Percentiles rank a stretch among this genome's conserved stretches.
These are phyloP conservation scores for Stenchaetothrips biformis DNA, from an alignment of 2,888 invertebrate genomes.

Conservation along the genomic window DNA sequence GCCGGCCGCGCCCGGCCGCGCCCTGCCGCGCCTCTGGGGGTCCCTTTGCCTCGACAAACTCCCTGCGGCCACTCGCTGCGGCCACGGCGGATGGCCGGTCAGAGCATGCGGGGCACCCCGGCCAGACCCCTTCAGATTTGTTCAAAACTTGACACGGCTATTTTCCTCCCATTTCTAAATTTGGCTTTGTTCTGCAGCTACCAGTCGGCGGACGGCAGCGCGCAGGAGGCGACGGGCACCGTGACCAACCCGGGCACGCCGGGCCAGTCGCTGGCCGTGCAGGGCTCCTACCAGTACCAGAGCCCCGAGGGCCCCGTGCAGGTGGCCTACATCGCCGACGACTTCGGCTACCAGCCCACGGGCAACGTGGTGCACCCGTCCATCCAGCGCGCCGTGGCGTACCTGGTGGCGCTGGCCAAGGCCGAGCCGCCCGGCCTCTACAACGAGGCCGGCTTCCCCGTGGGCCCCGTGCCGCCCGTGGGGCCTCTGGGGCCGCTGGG, in stretches of 20 bases:
- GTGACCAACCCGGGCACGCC: conserved; percentile 13
- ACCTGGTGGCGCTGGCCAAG: not conserved
- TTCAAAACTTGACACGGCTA: no score
- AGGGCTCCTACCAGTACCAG: conserved; percentile 22
- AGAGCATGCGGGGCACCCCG: no score
- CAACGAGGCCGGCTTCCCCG: conserved; percentile 23
- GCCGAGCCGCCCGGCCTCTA: conserved; percentile 7
- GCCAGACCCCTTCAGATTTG: no score
- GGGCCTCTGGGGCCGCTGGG: not conserved
- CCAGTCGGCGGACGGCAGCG: conserved; percentile 12
- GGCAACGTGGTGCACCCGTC: conserved; percentile 16
- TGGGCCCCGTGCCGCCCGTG: not conserved
- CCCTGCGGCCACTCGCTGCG: no score
- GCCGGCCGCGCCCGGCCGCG: no score
- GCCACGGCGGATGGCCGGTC: no score
- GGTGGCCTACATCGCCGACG: conserved; percentile 7
- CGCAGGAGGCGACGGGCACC: conserved; percentile 4
- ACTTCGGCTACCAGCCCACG: conserved; percentile 6
- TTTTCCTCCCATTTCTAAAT: no score
- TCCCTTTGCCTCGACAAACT: no score
- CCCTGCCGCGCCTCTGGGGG: no score
- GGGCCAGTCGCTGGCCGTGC: not conserved
- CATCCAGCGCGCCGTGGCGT: conserved; percentile 4
- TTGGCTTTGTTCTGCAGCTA: not conserved
- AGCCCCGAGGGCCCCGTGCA: conserved; percentile 14